Evolutionary conservation across 2,797 vertebrate genomes (phyloP).

Genomic region (Pipistrellus kuhlii): DNA sequence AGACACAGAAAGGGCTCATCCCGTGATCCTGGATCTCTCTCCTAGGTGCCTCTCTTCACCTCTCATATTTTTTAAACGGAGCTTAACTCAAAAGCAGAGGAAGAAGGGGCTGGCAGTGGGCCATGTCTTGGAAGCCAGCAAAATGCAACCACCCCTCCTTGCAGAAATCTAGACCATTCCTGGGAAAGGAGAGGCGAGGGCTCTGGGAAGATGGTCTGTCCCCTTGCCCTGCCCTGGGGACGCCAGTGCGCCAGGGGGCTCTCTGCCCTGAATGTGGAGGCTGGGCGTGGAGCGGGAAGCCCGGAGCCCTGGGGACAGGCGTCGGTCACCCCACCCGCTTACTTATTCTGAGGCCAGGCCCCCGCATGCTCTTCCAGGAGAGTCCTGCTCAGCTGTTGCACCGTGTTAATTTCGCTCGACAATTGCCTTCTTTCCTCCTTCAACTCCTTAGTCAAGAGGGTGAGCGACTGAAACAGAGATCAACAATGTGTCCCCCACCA

Average conservation of each 20-base stretch:
- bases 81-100: background rate
- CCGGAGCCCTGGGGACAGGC: accelerated
- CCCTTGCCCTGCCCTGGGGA: background rate
- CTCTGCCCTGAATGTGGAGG: background rate
- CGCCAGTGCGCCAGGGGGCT: accelerated
- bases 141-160: background rate
- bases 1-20: too few species aligned
- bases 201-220: accelerated
- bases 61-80: background rate
- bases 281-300: background rate
- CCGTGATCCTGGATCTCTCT: too few species aligned
- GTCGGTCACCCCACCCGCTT: slow-evolving; percentile 70
- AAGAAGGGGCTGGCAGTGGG: background rate
- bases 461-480: slow-evolving; percentile 91
- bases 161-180: background rate
- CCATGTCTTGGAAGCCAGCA: background rate
- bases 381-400: slow-evolving; percentile 91
- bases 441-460: slow-evolving; percentile 96
- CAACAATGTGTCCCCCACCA: too few species aligned
- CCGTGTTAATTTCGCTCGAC: too few species aligned
- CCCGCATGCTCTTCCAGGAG: slow-evolving; percentile 88
- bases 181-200: background rate
- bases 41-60: background rate
- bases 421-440: slow-evolving; percentile 88
- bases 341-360: slow-evolving; percentile 88